Evolutionary conservation across 2,113 vertebrate genomes (phyloP), one percentile per base, ranked within the genome.

Genomic region (Myotis brandtii): DNA sequence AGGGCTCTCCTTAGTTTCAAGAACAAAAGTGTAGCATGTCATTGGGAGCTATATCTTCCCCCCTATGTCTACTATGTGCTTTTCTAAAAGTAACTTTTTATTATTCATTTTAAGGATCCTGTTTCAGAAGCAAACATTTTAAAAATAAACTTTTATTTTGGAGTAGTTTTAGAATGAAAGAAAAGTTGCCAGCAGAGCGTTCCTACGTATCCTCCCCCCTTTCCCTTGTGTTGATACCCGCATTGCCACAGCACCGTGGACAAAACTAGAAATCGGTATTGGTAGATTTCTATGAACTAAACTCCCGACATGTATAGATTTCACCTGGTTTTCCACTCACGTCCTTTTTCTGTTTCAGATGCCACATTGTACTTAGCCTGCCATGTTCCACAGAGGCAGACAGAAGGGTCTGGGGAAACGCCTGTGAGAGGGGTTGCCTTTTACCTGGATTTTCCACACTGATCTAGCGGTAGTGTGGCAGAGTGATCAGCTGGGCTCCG

Each of bases 91-190:
- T 54, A 52, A 12, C 4, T 77, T 92, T 75, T 86, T 85, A 77
- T 72, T 70, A 89, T 85, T 75, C 59, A 50, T 87, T 52, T 67
- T 75, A 79, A 91, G 67, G 16, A 43, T 89, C 32, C 69, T 56
- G 3, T 62, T 89, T 86, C 52, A 75, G 52, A 91, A 89, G 27
- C 14, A 92, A 83, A 73, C 13, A 64, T 86, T 90, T 89, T 18
- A 27, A 52, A 83, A 79, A 32, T 20, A 43, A 73, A 18, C 4
- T 72, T 54, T 79, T 86, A 85, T 67, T 84, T 93, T 72, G 62
- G 27, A 93, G 37, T 88, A 21, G 73, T 91, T 92, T 95, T 56
- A 85, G 50, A 85, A 83, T 62, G 54, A 48, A 17, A 66, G 94
- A 85, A 67, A 72, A 88, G 66, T 43, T 66, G n/a, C 17, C 34